Percentiles rank a stretch among this genome's conserved stretches.
Evolutionary conservation across 2,888 invertebrate species (phyloP).

Genomic region (Drosophila eohydei): DNA sequence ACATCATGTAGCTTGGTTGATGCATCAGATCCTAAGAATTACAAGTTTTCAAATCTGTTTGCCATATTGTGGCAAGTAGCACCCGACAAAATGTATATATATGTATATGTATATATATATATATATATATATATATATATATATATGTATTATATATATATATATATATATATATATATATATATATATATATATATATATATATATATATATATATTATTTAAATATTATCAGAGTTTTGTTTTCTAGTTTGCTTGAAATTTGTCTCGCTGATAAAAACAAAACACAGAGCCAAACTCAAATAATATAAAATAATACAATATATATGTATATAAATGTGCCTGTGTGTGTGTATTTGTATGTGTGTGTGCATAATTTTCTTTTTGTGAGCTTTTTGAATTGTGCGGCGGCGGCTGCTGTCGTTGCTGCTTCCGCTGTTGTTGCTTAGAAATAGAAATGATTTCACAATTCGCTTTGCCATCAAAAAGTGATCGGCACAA

Average conservation of each 20-base stretch:
- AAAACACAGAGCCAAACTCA: constrained; percentile 24
- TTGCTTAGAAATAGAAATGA: constrained; percentile 78
- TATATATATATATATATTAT: constrained; percentile 15
- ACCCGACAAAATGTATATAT: not conserved
- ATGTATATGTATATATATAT: constrained; percentile 10
- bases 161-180: not conserved
- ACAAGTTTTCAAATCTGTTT: constrained; percentile 2
- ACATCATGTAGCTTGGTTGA: constrained; percentile 9
- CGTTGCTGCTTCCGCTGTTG: constrained; percentile 62
- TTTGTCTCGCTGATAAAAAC: constrained; percentile 67
- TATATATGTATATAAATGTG: not conserved
- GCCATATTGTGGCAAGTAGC: constrained; percentile 21
- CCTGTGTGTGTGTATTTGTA: not conserved
- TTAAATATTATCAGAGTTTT: constrained; percentile 47
- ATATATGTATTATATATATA: constrained; percentile 16
- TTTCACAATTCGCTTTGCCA: constrained; percentile 70
- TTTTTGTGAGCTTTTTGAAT: constrained; percentile 36
- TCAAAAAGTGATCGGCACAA: constrained; percentile 27
- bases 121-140: constrained; percentile 22
- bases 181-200: constrained; percentile 21
- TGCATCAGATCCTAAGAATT: constrained; percentile 9
- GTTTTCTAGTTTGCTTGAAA: constrained; percentile 46
- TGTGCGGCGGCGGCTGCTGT: constrained; percentile 44
- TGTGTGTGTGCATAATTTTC: constrained; percentile 21
- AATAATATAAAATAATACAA: constrained; percentile 10